Evolutionary conservation across 2,888 invertebrate species (phyloP), one percentile per base, ranked within the genome.

Genomic region (Bedellia somnulentella): DNA sequence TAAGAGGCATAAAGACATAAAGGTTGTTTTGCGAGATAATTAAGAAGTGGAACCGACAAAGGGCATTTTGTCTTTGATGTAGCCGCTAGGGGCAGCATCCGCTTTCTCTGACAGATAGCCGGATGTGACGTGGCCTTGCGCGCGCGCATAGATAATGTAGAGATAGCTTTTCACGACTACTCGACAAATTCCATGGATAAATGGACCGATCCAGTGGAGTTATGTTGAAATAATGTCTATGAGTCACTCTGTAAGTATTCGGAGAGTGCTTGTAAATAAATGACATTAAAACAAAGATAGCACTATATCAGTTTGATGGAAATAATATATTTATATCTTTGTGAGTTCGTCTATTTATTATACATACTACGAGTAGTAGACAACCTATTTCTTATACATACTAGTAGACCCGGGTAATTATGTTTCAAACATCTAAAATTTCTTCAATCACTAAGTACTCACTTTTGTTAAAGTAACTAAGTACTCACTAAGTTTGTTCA

Each of bases 141-240:
- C 27, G 10, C 12, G 26, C 24, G 13, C 23, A 47, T 18, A 18
- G 18, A 18, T 18, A 18, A 6, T 18, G 18, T 5, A 18, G 47
- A 49, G 53, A 54, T 49, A 53, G 61, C 64, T 70, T 64, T 73
- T 73, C 70, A 70, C 71, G 56, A 62, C 62, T 63, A 58, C 66
- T 50, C 52, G 71, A 64, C 57, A 71, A 49, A 73, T 73, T 73
- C 73, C 71, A 44, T 38, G 40, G 55, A 52, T 55, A 57, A 57
- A 55, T 48, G 51, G 52, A n/a, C n/a, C n/a, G n/a, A n/a, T n/a
- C n/a, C n/a, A n/a, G n/a, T n/a, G n/a, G n/a, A n/a, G n/a, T n/a
- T n/a, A n/a, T n/a, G n/a, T n/a, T n/a, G n/a, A n/a, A n/a, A n/a
- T n/a, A n/a, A n/a, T 42, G 38, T 42, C 33, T 18, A 6, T 6